Evolutionary conservation across 2,888 invertebrate genomes (phyloP).

Genomic region (Scaptomyza caliginosa): DNA sequence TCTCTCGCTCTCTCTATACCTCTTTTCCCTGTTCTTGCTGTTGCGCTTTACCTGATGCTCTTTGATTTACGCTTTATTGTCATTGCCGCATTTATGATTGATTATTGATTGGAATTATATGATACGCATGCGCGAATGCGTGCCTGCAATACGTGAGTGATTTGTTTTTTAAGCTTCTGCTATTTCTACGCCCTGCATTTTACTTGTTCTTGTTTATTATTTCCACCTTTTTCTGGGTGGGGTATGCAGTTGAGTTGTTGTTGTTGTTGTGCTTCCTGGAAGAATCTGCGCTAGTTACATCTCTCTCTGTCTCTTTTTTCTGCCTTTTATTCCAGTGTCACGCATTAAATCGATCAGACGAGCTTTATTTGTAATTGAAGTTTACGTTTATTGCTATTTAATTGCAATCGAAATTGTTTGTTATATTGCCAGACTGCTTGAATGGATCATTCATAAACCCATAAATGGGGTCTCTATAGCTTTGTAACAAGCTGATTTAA

Average conservation of each 20-base stretch:
- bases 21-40: not conserved
- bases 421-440: constrained; percentile 20
- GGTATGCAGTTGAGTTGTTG: not conserved
- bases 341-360: constrained; percentile 55
- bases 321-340: constrained; percentile 30
- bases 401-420: constrained; percentile 48
- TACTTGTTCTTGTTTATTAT: constrained; percentile 10
- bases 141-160: constrained; percentile 55
- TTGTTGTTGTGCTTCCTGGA: constrained; percentile 29
- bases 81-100: constrained; percentile 77
- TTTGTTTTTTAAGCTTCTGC: constrained; percentile 9
- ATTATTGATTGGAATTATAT: constrained; percentile 77
- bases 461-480: constrained; percentile 26
- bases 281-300: constrained; percentile 24
- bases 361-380: constrained; percentile 58
- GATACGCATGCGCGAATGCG: constrained; percentile 79
- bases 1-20: not conserved
- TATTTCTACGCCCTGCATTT: not conserved
- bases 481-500: constrained; percentile 4
- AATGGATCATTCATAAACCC: constrained; percentile 6
- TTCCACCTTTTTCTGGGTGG: not conserved
- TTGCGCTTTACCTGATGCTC: constrained; percentile 31
- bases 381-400: constrained; percentile 69
- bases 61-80: constrained; percentile 79
- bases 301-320: not conserved